These are phyloP conservation scores for Ypsolopha scabrella DNA, from an alignment of 2,888 invertebrate genomes.

Conservation along the genomic window DNA sequence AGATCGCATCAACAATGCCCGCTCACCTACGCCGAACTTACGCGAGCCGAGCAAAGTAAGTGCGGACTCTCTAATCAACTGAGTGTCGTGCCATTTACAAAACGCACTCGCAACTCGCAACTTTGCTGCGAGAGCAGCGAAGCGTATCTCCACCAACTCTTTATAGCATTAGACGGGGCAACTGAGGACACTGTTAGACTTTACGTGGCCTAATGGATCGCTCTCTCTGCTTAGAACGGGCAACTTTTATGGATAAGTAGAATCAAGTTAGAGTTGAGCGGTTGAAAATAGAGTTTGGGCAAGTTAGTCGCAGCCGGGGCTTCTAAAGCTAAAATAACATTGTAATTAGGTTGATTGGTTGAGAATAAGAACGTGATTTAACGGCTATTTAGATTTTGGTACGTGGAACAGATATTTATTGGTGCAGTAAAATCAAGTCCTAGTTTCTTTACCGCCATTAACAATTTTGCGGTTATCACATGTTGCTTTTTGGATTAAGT, in stretches of 20 bases:
- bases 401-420: not conserved
- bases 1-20: constrained; percentile 14
- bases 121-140: constrained; percentile 25
- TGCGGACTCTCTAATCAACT: constrained; percentile 35
- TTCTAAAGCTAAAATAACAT: constrained; percentile 26
- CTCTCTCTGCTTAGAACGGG: constrained; percentile 49
- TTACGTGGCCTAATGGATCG: constrained; percentile 55
- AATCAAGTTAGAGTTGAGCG: constrained; percentile 43
- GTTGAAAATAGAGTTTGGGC: constrained; percentile 47
- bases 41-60: constrained; percentile 24
- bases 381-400: not conserved
- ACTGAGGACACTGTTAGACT: constrained; percentile 52
- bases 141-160: constrained; percentile 39
- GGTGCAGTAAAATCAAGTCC: too few relatives aligned
- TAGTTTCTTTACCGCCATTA: too few relatives aligned
- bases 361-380: not conserved
- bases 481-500: too few relatives aligned
- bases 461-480: too few relatives aligned
- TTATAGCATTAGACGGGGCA: constrained; percentile 47
- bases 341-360: not conserved
- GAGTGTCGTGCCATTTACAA: constrained; percentile 24
- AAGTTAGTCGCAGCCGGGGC: constrained; percentile 22
- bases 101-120: constrained; percentile 46
- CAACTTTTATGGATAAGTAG: constrained; percentile 60
- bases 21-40: constrained; percentile 32